These are phyloP conservation scores for Oreortyx pictus DNA, from an alignment of 2,797 vertebrate genomes.

Conservation along the genomic window DNA sequence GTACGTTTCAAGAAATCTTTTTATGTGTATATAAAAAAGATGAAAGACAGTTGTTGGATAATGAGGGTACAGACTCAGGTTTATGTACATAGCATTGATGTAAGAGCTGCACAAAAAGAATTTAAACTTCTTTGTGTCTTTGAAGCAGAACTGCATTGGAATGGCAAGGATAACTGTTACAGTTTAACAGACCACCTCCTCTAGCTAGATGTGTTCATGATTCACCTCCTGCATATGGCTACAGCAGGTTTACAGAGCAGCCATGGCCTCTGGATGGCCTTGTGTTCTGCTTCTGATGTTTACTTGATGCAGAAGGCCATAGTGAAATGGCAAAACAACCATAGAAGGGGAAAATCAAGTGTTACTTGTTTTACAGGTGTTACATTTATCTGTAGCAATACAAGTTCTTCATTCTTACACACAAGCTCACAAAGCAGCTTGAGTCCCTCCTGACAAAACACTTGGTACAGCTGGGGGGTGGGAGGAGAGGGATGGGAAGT, in stretches of 20 bases:
- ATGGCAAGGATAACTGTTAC: background rate
- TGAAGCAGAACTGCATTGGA: background rate
- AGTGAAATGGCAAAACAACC: background rate
- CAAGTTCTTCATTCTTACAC: background rate
- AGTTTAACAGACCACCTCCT: background rate
- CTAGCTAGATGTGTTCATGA: background rate
- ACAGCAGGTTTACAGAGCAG: background rate
- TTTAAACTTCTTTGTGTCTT: background rate
- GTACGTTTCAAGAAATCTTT: background rate
- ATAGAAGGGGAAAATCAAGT: background rate
- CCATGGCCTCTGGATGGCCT: background rate
- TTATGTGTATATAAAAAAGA: background rate
- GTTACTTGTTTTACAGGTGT: background rate
- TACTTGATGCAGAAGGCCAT: background rate
- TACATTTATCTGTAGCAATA: background rate
- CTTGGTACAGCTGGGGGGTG: background rate
- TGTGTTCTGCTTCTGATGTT: background rate
- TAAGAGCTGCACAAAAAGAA: background rate
- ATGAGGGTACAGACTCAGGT: background rate
- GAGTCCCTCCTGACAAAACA: background rate
- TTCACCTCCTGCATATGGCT: background rate
- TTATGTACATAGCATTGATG: background rate
- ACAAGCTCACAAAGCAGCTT: background rate
- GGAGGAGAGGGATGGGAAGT: background rate
- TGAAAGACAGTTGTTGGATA: background rate